phyloP scores from a whole-genome alignment of 2,888 invertebrate species.

The Eretmocerus hayati region DNA sequence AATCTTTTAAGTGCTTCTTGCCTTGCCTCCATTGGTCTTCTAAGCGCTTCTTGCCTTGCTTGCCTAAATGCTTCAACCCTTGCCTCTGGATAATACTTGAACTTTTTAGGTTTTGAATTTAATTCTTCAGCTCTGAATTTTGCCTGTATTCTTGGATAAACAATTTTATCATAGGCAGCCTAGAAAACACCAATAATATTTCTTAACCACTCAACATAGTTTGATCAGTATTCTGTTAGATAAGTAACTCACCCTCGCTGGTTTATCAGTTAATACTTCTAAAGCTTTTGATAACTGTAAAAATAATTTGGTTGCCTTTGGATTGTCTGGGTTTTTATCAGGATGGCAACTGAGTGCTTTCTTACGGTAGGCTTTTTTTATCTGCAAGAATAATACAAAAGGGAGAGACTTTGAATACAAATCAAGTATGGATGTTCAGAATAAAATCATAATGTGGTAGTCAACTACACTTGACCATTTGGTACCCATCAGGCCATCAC shows the following conservation, averaged over 20 bases:
- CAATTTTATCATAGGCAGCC: conserved; percentile 81
- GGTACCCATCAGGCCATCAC: no score
- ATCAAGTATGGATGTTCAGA: neutral
- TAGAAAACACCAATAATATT: no score
- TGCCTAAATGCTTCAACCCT: conserved; percentile 65
- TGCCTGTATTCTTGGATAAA: conserved; percentile 76
- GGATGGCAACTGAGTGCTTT: conserved; percentile 93
- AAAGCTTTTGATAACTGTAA: conserved; percentile 78
- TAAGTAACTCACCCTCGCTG: conserved; percentile 64
- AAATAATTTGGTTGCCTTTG: conserved; percentile 81
- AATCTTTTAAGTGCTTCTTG: no score
- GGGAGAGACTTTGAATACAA: neutral
- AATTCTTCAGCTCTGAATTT: conserved; percentile 68
- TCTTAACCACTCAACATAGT: no score
- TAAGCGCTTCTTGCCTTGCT: no score
- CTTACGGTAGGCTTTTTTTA: conserved; percentile 89
- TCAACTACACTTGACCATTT: no score
- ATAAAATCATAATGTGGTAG: neutral
- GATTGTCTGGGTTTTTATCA: conserved; percentile 93
- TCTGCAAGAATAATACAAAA: conserved; percentile 46
- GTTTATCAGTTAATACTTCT: conserved; percentile 75
- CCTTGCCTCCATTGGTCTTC: no score
- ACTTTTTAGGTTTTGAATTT: conserved; percentile 79
- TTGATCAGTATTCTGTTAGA: no score
- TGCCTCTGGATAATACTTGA: conserved; percentile 84